Evolutionary conservation across 2,888 invertebrate species (phyloP).

Genomic region (Andrena praecox): DNA sequence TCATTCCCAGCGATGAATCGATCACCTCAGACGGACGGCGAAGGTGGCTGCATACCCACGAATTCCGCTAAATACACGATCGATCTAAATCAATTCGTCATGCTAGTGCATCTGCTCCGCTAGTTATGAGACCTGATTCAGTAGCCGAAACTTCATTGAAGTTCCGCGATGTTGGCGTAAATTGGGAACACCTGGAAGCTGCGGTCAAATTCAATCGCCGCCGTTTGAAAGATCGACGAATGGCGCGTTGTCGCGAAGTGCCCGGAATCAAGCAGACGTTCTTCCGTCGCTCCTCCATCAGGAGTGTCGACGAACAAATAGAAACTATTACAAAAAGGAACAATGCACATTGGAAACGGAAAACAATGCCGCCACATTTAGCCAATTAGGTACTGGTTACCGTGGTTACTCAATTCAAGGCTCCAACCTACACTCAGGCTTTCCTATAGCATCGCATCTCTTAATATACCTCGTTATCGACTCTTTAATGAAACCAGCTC

Average conservation of each 20-base stretch:
- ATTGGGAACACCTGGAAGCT: conserved; percentile 34
- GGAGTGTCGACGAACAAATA: too few relatives aligned
- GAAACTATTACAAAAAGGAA: too few relatives aligned
- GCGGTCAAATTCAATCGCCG: conserved; percentile 1
- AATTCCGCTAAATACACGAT: conserved; percentile 47
- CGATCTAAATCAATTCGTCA: conserved; percentile 38
- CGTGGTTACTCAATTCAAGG: too few relatives aligned
- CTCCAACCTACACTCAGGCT: too few relatives aligned
- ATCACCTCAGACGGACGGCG: conserved; percentile 2
- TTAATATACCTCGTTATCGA: neutral
- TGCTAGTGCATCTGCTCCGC: conserved; percentile 12
- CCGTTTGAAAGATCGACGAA: neutral
- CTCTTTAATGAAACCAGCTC: neutral
- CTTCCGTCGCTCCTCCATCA: neutral
- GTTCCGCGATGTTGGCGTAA: conserved; percentile 28
- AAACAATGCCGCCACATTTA: too few relatives aligned
- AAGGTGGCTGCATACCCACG: conserved; percentile 23
- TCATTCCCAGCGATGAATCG: conserved; percentile 38
- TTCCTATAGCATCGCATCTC: neutral
- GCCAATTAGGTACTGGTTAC: too few relatives aligned
- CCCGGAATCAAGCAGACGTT: neutral
- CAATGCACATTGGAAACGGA: too few relatives aligned
- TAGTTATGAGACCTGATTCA: conserved; percentile 32
- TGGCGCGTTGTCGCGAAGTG: too few relatives aligned
- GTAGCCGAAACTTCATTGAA: conserved; percentile 45